phyloP scores from a whole-genome alignment of 2,113 vertebrate genomes.

The Rhinogobius similis region DNA sequence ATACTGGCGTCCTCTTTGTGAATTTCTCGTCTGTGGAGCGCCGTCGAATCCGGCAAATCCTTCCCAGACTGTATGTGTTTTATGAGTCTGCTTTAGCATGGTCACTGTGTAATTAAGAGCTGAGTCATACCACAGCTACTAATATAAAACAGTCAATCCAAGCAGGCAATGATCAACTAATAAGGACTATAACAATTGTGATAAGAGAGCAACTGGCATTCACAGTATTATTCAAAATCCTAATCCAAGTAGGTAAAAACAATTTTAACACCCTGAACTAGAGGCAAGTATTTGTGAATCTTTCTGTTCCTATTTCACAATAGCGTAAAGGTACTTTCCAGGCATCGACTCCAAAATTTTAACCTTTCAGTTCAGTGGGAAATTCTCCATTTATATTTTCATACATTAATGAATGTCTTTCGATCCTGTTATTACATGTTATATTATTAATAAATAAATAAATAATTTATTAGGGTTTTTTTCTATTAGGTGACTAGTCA shows the following conservation, averaged over 20 bases:
- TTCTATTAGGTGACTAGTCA: no score
- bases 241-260: background rate
- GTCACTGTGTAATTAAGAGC: constrained; percentile 44
- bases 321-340: background rate
- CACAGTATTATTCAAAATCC: background rate
- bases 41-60: constrained; percentile 39
- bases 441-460: no score
- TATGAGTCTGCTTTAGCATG: constrained; percentile 46
- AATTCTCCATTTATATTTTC: background rate
- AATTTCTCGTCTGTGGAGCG: constrained; percentile 38
- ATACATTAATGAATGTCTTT: no score
- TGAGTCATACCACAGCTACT: constrained; percentile 42
- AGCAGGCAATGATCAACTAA: constrained; percentile 21
- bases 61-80: constrained; percentile 36
- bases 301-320: background rate
- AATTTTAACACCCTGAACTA: no score
- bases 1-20: constrained; percentile 48
- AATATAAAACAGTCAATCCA: constrained; percentile 35
- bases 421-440: no score
- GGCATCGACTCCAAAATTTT: no score
- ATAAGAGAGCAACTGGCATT: background rate
- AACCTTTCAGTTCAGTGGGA: background rate
- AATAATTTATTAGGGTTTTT: no score
- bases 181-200: constrained; percentile 23
- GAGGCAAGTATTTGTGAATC: no score